A percentile compares a stretch with the other conserved stretches of the same genome.
These are phyloP conservation scores for Syritta pipiens DNA, from an alignment of 2,888 invertebrate genomes.

Conservation along the genomic window DNA sequence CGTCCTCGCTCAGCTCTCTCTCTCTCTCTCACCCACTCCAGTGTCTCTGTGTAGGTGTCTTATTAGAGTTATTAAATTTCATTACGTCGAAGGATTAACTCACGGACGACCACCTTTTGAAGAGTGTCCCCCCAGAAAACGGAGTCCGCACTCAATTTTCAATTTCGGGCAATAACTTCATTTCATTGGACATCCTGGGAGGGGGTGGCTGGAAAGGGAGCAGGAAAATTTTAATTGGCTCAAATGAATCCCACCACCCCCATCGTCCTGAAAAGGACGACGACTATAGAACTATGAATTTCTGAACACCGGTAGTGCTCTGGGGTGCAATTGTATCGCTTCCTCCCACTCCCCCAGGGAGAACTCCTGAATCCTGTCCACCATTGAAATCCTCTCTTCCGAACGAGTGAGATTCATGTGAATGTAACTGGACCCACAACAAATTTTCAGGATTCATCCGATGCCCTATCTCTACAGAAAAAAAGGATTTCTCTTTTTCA, in stretches of 20 bases:
- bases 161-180: constrained; percentile 1
- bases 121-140: not conserved
- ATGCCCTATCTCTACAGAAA: too few relatives aligned
- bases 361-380: constrained; percentile 15
- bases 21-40: too few relatives aligned
- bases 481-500: too few relatives aligned
- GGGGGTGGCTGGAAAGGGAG: not conserved
- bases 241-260: constrained; percentile 49
- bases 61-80: constrained; percentile 64
- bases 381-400: constrained; percentile 53
- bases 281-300: constrained; percentile 33
- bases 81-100: constrained; percentile 25
- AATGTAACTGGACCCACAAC: constrained; percentile 50
- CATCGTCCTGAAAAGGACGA: too few relatives aligned
- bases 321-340: constrained; percentile 29
- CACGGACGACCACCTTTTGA: not conserved
- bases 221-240: constrained; percentile 42
- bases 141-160: constrained; percentile 2
- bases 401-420: constrained; percentile 47
- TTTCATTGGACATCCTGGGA: not conserved
- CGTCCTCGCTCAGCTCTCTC: not conserved
- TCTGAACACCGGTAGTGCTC: not conserved
- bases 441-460: constrained; percentile 50
- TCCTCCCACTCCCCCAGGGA: not conserved
- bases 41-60: too few relatives aligned